Evolutionary conservation across 2,797 vertebrate genomes (phyloP).

Genomic region (Acanthornis magna): DNA sequence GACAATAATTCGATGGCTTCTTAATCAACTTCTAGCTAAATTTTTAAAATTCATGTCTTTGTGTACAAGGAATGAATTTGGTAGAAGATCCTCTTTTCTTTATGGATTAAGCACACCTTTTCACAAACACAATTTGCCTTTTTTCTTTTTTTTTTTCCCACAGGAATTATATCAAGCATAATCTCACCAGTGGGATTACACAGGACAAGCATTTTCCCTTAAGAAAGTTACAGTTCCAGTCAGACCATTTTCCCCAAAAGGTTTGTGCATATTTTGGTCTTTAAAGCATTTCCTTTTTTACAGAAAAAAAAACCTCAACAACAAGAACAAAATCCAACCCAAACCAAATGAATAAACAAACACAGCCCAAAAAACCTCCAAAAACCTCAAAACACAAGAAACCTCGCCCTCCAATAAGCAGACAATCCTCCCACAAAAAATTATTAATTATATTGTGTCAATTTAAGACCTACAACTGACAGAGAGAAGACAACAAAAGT

Average conservation of each 20-base stretch:
- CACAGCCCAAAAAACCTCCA: not conserved
- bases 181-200: not conserved
- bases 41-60: not conserved
- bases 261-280: not conserved
- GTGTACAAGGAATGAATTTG: not conserved
- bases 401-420: not conserved
- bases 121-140: not conserved
- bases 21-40: not conserved
- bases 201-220: not conserved
- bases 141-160: not conserved
- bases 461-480: not conserved
- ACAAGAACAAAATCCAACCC: not conserved
- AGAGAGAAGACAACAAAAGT: not conserved
- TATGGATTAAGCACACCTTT: not conserved
- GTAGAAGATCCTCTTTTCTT: not conserved
- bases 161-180: not conserved
- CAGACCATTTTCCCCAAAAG: not conserved
- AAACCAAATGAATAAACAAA: not conserved
- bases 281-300: not conserved
- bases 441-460: not conserved
- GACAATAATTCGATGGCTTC: not conserved
- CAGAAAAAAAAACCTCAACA: too few species aligned
- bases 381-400: rapidly evolving
- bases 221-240: not conserved
- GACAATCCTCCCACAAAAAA: not conserved